These are phyloP conservation scores for Todus mexicanus DNA, from an alignment of 2,797 vertebrate species.

Conservation along the genomic window DNA sequence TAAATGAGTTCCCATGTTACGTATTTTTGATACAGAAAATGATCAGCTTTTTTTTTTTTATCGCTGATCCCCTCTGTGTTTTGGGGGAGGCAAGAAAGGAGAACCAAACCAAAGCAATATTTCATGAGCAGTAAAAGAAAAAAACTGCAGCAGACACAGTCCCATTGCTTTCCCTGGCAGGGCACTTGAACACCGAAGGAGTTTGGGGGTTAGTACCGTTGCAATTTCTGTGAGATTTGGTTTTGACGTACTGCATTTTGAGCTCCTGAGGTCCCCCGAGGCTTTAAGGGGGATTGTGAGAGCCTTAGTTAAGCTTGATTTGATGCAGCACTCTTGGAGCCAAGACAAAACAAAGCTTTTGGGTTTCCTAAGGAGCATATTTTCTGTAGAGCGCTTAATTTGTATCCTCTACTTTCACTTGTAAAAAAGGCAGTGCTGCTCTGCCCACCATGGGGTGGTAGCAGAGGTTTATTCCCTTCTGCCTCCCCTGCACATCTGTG, in stretches of 20 bases:
- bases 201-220: background rate
- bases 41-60: background rate
- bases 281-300: background rate
- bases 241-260: background rate
- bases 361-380: background rate
- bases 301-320: conserved; percentile 43
- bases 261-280: background rate
- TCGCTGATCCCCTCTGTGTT: background rate
- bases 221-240: background rate
- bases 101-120: background rate
- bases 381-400: background rate
- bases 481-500: background rate
- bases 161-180: background rate
- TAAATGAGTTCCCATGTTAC: background rate
- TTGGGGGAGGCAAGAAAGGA: background rate
- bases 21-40: background rate
- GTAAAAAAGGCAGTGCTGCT: background rate
- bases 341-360: conserved; percentile 34
- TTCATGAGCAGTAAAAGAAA: background rate
- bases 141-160: background rate
- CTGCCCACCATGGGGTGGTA: background rate
- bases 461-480: background rate
- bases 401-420: background rate
- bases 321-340: background rate
- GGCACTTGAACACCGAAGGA: background rate